phyloP scores from a whole-genome alignment of 2,888 invertebrate species.

The Scaptomyza polygonia region DNA sequence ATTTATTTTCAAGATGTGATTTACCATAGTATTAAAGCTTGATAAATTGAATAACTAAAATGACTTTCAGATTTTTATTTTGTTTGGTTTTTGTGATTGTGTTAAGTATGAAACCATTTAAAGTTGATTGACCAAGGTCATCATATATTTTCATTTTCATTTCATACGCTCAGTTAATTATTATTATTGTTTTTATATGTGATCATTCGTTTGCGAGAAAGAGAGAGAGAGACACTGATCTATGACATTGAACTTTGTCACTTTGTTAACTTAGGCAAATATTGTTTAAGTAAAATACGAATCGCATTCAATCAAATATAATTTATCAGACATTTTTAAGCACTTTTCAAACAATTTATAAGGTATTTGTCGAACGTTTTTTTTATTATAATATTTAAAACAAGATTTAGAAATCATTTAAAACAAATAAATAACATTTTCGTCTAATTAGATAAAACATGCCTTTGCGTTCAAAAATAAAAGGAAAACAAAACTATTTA shows the following conservation, averaged over 20 bases:
- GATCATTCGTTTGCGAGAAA: constrained; percentile 40
- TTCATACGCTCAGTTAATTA: constrained; percentile 32
- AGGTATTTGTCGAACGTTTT: too few species aligned
- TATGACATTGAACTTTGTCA: constrained; percentile 50
- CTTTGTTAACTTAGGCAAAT: constrained; percentile 32
- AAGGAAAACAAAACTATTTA: too few species aligned
- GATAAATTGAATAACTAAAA: constrained; percentile 7
- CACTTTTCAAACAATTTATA: too few species aligned
- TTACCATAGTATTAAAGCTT: constrained; percentile 4
- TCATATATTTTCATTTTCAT: constrained; percentile 31
- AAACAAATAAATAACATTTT: neutral
- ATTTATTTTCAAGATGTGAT: neutral
- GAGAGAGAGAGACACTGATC: constrained; percentile 28
- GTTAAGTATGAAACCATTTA: constrained; percentile 32
- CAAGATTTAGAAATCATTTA: too few species aligned
- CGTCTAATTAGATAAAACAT: constrained; percentile 13
- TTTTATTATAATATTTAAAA: too few species aligned
- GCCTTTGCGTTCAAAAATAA: neutral
- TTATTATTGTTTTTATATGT: constrained; percentile 16
- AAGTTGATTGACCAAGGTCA: constrained; percentile 30
- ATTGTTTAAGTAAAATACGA: too few species aligned
- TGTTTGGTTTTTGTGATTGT: constrained; percentile 17
- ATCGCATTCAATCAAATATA: too few species aligned
- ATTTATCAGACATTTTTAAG: too few species aligned
- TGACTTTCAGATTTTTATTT: constrained; percentile 16